Base-by-base conservation (phyloP, 2,113 vertebrate genomes). In the Miniopterus natalensis region DNA sequence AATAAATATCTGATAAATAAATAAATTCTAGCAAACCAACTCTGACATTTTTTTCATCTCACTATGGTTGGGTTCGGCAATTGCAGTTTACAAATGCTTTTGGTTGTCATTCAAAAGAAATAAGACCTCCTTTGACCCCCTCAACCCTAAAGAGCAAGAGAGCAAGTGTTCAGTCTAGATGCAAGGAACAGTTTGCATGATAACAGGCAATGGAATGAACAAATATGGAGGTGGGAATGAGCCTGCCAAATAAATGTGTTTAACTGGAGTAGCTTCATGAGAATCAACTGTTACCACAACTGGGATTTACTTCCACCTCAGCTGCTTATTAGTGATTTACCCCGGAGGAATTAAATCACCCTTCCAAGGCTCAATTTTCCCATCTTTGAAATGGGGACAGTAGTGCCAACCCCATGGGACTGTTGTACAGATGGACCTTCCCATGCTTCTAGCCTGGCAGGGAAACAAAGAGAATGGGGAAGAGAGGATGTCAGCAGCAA, bases 71-170 rank as follows among this genome's bases (percentile, higher is more conserved):
- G 31, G 49, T 77, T 92, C n/a, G 66, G 29, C 21, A 81, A 27
- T 63, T 81, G 29, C 29, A 81, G 27, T 47, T 88, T 88, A 45
- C 27, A 65, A 18, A 18, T 55, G 36, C 36, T 45, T 74, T 65
- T 68, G 36, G 57, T 71, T 68, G 31, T 45, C 25, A 42, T 53
- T 61, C 7, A n/a, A 25, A 77, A 77, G 84, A 68, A 90, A 49
- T 70, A 84, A 84, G 42, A 42, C 57, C 42, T 84, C 49, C 17
- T 75, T 42, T 65, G 61, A 70, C 63, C 42, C 61, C 3, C 40
- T 90, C 53, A 84, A 57, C 42, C 42, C 73, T 53, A 71, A 90
- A 71, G n/a, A 95, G 80, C 77, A 70, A 84, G 27, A 71, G 15
- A 63, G 20, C 63, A n/a, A 31, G 20, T 84, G 47, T 36, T 83